Evolutionary conservation across 1,140 invertebrate species (phyloP).

Genomic region (Teleogryllus occipitalis): DNA sequence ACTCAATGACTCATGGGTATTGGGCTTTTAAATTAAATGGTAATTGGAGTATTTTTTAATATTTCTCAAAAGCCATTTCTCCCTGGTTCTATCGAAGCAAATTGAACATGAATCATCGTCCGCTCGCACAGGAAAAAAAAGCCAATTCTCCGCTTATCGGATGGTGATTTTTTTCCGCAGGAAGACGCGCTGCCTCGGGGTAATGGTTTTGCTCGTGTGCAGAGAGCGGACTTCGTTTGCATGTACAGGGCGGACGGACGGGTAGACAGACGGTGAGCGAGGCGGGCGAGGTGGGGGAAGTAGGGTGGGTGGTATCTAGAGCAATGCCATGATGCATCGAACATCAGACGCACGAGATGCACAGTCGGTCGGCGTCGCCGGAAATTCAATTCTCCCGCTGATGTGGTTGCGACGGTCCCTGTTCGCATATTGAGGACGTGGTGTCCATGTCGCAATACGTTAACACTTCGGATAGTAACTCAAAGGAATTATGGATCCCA

Average conservation of each 20-base stretch:
- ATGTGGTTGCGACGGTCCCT: no score
- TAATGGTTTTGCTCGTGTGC: no score
- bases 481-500: no score
- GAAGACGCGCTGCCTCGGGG: no score
- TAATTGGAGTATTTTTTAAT: background rate
- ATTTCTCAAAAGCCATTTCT: background rate
- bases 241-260: no score
- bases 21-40: slow-evolving; percentile 1
- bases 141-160: background rate
- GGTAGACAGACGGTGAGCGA: background rate
- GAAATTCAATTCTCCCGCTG: background rate
- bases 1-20: background rate
- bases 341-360: background rate
- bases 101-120: background rate
- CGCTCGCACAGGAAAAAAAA: background rate
- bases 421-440: no score
- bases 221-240: no score
- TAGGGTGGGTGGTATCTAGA: background rate
- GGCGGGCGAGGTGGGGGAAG: background rate
- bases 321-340: background rate
- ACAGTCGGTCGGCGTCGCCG: background rate
- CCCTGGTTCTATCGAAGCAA: background rate
- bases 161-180: no score
- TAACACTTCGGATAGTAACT: no score
- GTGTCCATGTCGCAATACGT: no score